These are phyloP conservation scores for Zaprionus africanus DNA, from an alignment of 1,140 invertebrate species.

Conservation along the genomic window DNA sequence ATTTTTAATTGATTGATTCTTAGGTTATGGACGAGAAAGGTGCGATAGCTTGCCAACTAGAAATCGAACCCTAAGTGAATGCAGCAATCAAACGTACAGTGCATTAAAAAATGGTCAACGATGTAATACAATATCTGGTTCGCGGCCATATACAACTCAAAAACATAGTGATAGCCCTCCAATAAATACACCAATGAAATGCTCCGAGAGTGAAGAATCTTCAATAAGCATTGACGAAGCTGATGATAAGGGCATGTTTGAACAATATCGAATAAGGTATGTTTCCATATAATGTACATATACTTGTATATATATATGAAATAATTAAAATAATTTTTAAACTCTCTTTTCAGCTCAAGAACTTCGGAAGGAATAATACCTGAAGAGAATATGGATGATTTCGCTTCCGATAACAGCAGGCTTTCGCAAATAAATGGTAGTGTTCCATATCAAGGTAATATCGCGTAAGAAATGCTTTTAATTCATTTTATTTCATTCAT, in stretches of 20 bases:
- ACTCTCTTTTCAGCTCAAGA: slow-evolving; percentile 35
- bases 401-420: slow-evolving; percentile 51
- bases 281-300: slow-evolving; percentile 17
- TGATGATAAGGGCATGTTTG: slow-evolving; percentile 86
- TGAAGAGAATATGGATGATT: slow-evolving; percentile 87
- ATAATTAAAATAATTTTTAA: not conserved
- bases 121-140: slow-evolving; percentile 80
- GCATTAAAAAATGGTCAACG: slow-evolving; percentile 54
- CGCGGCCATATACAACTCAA: slow-evolving; percentile 87
- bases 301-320: not conserved
- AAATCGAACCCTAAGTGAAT: slow-evolving; percentile 87
- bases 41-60: slow-evolving; percentile 92
- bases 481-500: slow-evolving; percentile 22
- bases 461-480: slow-evolving; percentile 13
- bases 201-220: slow-evolving; percentile 89
- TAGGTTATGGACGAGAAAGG: slow-evolving; percentile 87
- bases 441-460: slow-evolving; percentile 31
- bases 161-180: slow-evolving; percentile 88
- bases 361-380: slow-evolving; percentile 84
- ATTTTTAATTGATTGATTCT: not conserved
- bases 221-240: slow-evolving; percentile 89
- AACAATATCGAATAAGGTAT: slow-evolving; percentile 68
- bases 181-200: slow-evolving; percentile 86
- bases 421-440: slow-evolving; percentile 40
- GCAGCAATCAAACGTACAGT: slow-evolving; percentile 84